Evolutionary conservation across 1,140 invertebrate species (phyloP), one percentile per base, ranked within the genome.

Genomic region (Papilio helenus): DNA sequence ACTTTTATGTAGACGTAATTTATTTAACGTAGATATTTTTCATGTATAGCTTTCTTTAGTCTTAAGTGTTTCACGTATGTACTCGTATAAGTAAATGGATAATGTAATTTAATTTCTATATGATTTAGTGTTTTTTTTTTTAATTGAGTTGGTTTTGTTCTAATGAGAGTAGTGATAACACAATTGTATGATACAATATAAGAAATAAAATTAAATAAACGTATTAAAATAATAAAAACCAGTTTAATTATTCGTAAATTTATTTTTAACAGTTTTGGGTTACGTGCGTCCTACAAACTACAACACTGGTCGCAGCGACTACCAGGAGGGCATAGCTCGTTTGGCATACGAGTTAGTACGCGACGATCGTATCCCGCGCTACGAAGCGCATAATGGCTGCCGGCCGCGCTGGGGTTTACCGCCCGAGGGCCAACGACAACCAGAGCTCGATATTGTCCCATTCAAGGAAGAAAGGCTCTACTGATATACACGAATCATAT

Each of bases 311-410:
- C 72, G 90, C 16, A 90, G 83, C 46, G 90, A 94, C 49, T 94
- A 94, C 86, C 92, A 93, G 86, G 68, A 83, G 12, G 84, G 87
- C 78, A 90, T 88, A 80, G 92, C 92, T 10, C 89, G 90, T 5
- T 65, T 94, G 71, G 93, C 93, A 72, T 94, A 93, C 73, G 92
- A 93, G 72, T 83, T 92, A 88, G 86, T 93, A 0, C 81, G 92
- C 0, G 90, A 93, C 65, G 88, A 88, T 29, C 84, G 92, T 4
- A 85, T 92, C 4, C 91, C 92, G 10, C 82, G 81, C 2, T 92
- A 91, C 84, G 51, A 85, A 34, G 86, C 89, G 12, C 89, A 90
- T 65, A 93, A 93, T 65, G 91, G 93, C 8, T 89, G 88, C 77
- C 73, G 90, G n/a, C 87, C 91, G 5, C 82, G 84, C 3, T 93